phyloP scores from a whole-genome alignment of 1,140 invertebrate species.

The Pseudomyrmex pallidus region DNA sequence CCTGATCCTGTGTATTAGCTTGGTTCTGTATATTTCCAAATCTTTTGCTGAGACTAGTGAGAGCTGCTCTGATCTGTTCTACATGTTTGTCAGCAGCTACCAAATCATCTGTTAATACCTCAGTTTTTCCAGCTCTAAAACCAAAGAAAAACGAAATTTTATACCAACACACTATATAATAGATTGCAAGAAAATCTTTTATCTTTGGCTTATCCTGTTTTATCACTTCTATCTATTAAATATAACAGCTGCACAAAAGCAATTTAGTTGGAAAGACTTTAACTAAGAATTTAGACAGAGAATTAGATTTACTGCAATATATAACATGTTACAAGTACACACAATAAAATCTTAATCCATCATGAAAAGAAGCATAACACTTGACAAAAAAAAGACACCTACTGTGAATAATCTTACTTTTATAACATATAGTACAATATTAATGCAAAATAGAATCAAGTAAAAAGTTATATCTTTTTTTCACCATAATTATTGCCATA shows the following conservation, averaged over 20 bases:
- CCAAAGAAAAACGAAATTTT: constrained; percentile 15
- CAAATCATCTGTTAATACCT: constrained; percentile 94
- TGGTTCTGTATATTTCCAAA: constrained; percentile 84
- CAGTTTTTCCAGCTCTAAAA: constrained; percentile 93
- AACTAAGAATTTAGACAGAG: background rate
- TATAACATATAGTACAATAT: background rate
- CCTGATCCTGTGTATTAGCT: constrained; percentile 87
- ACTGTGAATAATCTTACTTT: background rate
- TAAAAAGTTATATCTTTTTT: no score
- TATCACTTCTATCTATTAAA: constrained; percentile 36
- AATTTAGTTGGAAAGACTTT: constrained; percentile 4
- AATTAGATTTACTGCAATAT: background rate
- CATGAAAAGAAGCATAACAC: background rate
- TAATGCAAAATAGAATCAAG: background rate
- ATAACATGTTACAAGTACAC: no score
- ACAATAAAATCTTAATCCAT: no score
- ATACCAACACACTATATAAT: background rate
- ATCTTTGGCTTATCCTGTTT: constrained; percentile 12
- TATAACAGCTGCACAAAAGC: background rate
- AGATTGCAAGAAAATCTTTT: constrained; percentile 28
- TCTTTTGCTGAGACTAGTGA: constrained; percentile 89
- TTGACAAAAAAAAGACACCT: background rate
- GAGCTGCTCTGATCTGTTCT: constrained; percentile 92
- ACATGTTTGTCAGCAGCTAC: constrained; percentile 94
- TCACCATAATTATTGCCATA: background rate